Evolutionary conservation across 1,140 invertebrate genomes (phyloP), one percentile per base, ranked within the genome.

Genomic region (Bilobella aurantiaca): DNA sequence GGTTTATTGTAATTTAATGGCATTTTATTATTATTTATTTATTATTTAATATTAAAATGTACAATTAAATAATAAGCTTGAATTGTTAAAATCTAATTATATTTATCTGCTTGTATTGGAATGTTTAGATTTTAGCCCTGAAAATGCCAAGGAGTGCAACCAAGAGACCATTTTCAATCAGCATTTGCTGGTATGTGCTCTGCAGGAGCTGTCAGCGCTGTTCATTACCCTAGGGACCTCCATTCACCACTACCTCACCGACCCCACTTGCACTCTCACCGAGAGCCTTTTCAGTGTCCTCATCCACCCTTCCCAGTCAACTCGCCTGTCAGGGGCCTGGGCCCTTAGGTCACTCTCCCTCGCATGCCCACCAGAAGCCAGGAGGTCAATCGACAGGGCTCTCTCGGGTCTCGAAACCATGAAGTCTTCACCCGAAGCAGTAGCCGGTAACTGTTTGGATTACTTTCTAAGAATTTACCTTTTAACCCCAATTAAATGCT

Each of bases 151-250:
- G 77, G 90, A 93, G 74, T 88, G 85, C 63, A 91, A 91, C 77
- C 90, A 89, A 78, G 90, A 92, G 76, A 90, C 89, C 23, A 77
- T 91, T n/a, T 91, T 91, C 76, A 93, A 90, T 76, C 94, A 97
- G 76, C 94, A 98, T 80, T 80, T 96, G 62, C 75, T 97, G 29
- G 91, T 96, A 3, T 97, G 95, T 77, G 91, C 92, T 3, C 79
- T 99, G 28, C 92, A 95, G 75, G 94, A 98, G 79, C 85, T 94
- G 60, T 87, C 87, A n/a, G 86, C 86, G 72, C 77, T 91, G 53
- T 85, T 96, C 46, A 79, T 90, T 31, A 88, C 89, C 67, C 82
- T 98, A 3, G 93, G 93, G 27, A 97, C 94, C 0, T 92, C 93
- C 3, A 91, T 93, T 12, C 86, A 88, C 66, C 89, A 91, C 75